Evolutionary conservation across 2,888 invertebrate species (phyloP), one percentile per base, ranked within the genome.

Genomic region (Nephrotoma appendiculata): DNA sequence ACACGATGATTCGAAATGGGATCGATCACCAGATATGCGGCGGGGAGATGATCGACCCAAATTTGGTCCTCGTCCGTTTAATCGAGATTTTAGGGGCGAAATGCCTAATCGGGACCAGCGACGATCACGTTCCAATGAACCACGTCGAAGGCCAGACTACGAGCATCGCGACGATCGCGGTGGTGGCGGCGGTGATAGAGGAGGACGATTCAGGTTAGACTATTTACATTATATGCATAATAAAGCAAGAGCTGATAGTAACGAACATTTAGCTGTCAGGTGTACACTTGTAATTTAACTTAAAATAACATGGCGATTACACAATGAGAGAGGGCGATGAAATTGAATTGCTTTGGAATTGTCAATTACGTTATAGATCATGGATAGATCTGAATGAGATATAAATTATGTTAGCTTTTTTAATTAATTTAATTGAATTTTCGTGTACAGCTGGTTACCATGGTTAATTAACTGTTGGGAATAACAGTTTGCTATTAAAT

Each of bases 1-100:
- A 19, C 87, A 87, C 7, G 87, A 87, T 0, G 87, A 87, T 45
- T 44, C 87, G 87, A 86, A 87, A 87, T 9, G 86, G 83, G 9
- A 88, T 88, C 86, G 88, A 88, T 86, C 89, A 89, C 41, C 87
- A 87, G n/a, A 87, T 42, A 87, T 88, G 12, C 87, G 88, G 86
- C 88, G 87, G 15, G 85, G 87, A n/a, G 88, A 89, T 86, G 87
- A 88, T 11, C 87, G 88, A 42, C 86, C 87, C 5, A 86, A 87
- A 43, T 87, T 87, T 0, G 57, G 86, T 0, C 71, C 88, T 2
- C 86, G 57, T n/a, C 88, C 87, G 5, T 87, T 86, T 6, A 87
- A 87, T 11, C 87, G 88, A 6, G 52, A 87, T 57, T 71, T 31
- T 31, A 71, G 71, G 11, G 71, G 31, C 3, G 31, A 31, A 31